Base-by-base conservation (phyloP, 2,797 vertebrate genomes). In the Lagorchestes hirsutus region DNA sequence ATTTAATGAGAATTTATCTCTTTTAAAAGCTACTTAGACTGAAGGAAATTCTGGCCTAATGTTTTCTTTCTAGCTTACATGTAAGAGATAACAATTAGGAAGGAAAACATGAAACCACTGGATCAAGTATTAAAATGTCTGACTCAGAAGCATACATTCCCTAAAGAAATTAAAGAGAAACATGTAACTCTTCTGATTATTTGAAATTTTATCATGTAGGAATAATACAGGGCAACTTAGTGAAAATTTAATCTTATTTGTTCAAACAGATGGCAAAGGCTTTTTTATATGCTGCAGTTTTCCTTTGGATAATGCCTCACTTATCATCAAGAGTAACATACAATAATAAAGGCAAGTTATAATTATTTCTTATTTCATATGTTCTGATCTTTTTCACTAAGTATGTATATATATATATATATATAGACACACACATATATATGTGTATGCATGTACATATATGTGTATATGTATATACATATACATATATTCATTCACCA, bases 251-350 rank as follows among this genome's bases (percentile, higher is more conserved):
- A 94, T 97, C 46, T 91, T 93, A 50, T 95, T 96, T 97, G 54
- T 97, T 97, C 67, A 91, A 95, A 96, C 93, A 98, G 97, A 98
- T 98, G 96, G 93, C 59, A 34, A 93, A 93, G 6, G 82, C 92
- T 13, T 27, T 97, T 95, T 92, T 91, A n/a, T 92, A 46, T 95
- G 40, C 93, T 74, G 90, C 92, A 46, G 55, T 94, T 95, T 95
- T 97, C 58, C 52, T 97, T 98, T 96, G 97, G 91, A 97, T 74
- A 54, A 27, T 96, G 14, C 56, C 95, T 97, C 57, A n/a, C 52
- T 91, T 92, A 95, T 97, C 94, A 95, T 95, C 94, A 57, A 97
- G 67, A 97, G 0, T 93, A 52, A 0, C 54, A 54, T 67, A 93
- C 93, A 96, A 93, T 93, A 13, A 95, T 95, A 93, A 59, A 97